phyloP scores from a whole-genome alignment of 2,888 invertebrate species.

The Pteria penguin region DNA sequence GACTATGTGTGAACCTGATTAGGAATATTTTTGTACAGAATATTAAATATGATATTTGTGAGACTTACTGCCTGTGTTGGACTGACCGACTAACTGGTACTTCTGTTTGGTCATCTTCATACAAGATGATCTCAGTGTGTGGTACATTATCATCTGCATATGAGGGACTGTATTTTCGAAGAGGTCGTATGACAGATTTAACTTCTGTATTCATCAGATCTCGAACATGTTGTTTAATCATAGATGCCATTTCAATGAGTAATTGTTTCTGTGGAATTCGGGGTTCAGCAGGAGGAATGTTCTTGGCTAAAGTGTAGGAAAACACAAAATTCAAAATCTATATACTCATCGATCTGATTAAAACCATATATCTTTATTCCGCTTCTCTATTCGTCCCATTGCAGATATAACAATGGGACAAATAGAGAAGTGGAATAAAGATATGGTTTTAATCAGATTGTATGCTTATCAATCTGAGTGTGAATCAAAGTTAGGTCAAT shows the following conservation, averaged over 20 bases:
- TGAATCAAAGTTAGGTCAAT: too few species aligned
- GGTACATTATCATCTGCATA: constrained; percentile 64
- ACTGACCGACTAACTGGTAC: constrained; percentile 48
- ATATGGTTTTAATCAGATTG: too few species aligned
- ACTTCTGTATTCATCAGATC: constrained; percentile 72
- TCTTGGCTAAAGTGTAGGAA: constrained; percentile 52
- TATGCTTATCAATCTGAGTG: too few species aligned
- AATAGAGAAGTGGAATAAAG: too few species aligned
- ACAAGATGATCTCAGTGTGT: constrained; percentile 77
- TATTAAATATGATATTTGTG: too few species aligned
- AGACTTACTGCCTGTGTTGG: constrained; percentile 61
- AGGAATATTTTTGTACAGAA: too few species aligned
- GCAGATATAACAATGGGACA: too few species aligned
- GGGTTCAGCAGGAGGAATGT: constrained; percentile 68
- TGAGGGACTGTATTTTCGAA: constrained; percentile 71
- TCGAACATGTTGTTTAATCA: constrained; percentile 75
- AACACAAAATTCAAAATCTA: not conserved
- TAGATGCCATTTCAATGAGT: constrained; percentile 77
- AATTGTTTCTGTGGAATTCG: constrained; percentile 77
- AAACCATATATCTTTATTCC: too few species aligned
- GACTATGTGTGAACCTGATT: too few species aligned
- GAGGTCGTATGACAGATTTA: constrained; percentile 71
- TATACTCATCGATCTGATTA: not conserved
- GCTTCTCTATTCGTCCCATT: too few species aligned
- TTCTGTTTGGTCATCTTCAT: constrained; percentile 70